Evolutionary conservation across 2,888 invertebrate genomes (phyloP).

Genomic region (Nyleta sp.): DNA sequence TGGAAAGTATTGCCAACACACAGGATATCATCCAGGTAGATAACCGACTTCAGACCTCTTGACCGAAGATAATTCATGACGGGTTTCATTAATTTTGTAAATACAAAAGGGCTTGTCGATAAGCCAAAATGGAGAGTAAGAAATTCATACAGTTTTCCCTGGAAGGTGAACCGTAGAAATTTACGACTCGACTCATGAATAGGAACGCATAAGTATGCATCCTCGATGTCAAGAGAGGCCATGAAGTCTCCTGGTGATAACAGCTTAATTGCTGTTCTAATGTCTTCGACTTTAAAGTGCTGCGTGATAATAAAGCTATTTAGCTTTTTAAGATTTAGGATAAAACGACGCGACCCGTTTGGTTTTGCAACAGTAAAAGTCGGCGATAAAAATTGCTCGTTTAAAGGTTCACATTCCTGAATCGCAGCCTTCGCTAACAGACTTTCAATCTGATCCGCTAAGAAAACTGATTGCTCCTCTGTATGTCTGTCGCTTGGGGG

Average conservation of each 20-base stretch:
- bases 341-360: conserved; percentile 31
- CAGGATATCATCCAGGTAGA: conserved; percentile 32
- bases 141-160: conserved; percentile 28
- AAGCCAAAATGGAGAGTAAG: conserved; percentile 27
- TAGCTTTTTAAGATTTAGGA: conserved; percentile 61
- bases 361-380: background rate
- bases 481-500: background rate
- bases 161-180: conserved; percentile 25
- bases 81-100: conserved; percentile 27
- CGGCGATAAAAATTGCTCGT: conserved; percentile 17
- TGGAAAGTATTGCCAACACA: background rate
- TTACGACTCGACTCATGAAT: conserved; percentile 16
- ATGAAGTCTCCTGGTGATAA: conserved; percentile 12
- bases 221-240: conserved; percentile 22
- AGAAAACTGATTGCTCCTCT: background rate
- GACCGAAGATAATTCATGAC: conserved; percentile 2
- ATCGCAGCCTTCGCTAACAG: conserved; percentile 24
- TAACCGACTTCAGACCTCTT: conserved; percentile 6
- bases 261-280: conserved; percentile 53
- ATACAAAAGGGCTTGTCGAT: conserved; percentile 14
- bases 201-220: conserved; percentile 34
- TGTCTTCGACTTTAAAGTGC: conserved; percentile 67
- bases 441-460: conserved; percentile 4
- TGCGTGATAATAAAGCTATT: conserved; percentile 34
- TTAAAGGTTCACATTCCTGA: background rate